Evolutionary conservation across 2,888 invertebrate species (phyloP).

Genomic region (Notodonta dromedarius): DNA sequence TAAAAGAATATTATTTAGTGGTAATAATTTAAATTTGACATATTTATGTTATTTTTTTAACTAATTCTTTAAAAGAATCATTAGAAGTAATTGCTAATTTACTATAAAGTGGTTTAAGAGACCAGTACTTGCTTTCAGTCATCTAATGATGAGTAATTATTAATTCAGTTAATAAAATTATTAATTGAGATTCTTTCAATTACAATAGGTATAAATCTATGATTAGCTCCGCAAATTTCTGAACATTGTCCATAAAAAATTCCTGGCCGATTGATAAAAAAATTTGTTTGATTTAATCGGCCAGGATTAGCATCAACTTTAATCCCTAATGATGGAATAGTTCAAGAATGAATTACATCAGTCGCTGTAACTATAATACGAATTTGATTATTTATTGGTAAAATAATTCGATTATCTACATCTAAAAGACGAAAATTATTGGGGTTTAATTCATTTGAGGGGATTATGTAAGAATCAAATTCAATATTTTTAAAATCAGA

Average conservation of each 20-base stretch:
- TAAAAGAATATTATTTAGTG: slow-evolving; percentile 84
- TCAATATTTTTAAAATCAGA: slow-evolving; percentile 84
- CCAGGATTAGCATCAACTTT: slow-evolving; percentile 88
- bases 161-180: slow-evolving; percentile 85
- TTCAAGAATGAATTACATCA: slow-evolving; percentile 88
- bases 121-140: slow-evolving; percentile 88
- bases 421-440: slow-evolving; percentile 85
- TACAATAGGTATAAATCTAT: slow-evolving; percentile 91
- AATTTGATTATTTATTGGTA: slow-evolving; percentile 86
- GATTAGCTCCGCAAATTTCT: slow-evolving; percentile 92
- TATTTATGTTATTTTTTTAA: slow-evolving; percentile 81
- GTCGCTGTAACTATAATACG: slow-evolving; percentile 85
- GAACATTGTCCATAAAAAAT: slow-evolving; percentile 91
- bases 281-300: slow-evolving; percentile 86
- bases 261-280: slow-evolving; percentile 86
- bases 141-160: slow-evolving; percentile 84
- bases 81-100: slow-evolving; percentile 86
- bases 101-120: slow-evolving; percentile 88
- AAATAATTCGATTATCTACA: slow-evolving; percentile 85
- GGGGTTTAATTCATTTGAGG: slow-evolving; percentile 54
- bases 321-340: slow-evolving; percentile 85
- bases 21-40: slow-evolving; percentile 88
- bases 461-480: slow-evolving; percentile 86
- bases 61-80: slow-evolving; percentile 83
- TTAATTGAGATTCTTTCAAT: slow-evolving; percentile 84